Conservation (phyloP, 2,888 invertebrate species). For the Parnassius mnemosyne region DNA sequence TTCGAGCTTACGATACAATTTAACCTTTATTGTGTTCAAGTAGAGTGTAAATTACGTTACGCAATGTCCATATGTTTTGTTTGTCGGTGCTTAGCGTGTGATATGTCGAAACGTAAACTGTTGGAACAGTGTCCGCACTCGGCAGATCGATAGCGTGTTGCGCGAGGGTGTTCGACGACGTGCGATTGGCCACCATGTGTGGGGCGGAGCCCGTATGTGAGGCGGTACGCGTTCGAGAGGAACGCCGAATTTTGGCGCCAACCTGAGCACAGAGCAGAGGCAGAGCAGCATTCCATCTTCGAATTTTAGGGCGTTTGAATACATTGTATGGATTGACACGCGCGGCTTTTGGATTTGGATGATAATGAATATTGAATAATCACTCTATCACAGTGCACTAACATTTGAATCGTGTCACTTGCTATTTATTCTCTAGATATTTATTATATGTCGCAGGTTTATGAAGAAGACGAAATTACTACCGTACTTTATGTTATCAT, state of each 20-base stretch:
- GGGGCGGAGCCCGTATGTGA: conserved; percentile 73
- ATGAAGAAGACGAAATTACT: too few relatives aligned
- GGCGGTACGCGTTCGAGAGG: conserved; percentile 46
- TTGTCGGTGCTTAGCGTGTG: conserved; percentile 78
- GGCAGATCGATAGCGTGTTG: conserved; percentile 78
- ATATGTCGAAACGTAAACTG: conserved; percentile 79
- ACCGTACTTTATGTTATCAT: too few relatives aligned
- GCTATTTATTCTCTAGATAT: too few relatives aligned
- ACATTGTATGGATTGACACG: not conserved
- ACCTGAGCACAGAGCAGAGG: conserved; percentile 35
- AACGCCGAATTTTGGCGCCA: conserved; percentile 71
- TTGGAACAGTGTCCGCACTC: conserved; percentile 70
- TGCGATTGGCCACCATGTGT: conserved; percentile 73
- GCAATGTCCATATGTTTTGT: conserved; percentile 63
- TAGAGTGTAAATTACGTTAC: conserved; percentile 42
- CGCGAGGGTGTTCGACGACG: conserved; percentile 70
- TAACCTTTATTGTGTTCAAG: fast-evolving
- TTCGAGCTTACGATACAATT: conserved; percentile 27
- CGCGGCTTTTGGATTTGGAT: not conserved
- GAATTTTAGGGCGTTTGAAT: conserved; percentile 36
- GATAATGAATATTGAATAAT: too few relatives aligned
- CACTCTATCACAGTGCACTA: too few relatives aligned
- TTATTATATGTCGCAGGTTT: too few relatives aligned
- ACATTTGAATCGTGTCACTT: too few relatives aligned
- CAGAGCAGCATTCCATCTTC: conserved; percentile 47